Evolutionary conservation across 2,888 invertebrate species (phyloP).

Genomic region (Patella depressa): DNA sequence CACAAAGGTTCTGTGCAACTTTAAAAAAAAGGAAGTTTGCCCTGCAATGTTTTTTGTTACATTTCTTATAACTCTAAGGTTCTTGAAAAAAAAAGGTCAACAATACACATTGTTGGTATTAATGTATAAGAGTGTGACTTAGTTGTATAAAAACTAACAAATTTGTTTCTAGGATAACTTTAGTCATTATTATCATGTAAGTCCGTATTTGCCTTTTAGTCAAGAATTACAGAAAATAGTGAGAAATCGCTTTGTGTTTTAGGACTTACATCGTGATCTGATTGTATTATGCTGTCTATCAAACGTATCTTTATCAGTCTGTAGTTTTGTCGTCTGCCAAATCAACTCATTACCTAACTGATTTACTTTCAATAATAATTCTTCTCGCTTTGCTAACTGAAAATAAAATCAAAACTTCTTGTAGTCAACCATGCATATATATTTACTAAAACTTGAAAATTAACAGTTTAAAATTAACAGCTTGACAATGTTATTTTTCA

Average conservation of each 20-base stretch:
- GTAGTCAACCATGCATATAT: no score
- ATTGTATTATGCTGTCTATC: conserved; percentile 61
- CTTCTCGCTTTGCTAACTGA: conserved; percentile 61
- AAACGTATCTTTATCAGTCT: conserved; percentile 77
- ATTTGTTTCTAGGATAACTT: no score
- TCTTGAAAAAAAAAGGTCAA: no score
- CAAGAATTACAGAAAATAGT: conserved; percentile 15
- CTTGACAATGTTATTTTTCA: background rate
- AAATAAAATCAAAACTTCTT: conserved; percentile 5
- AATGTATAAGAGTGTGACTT: no score
- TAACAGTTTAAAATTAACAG: background rate
- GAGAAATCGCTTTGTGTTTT: conserved; percentile 15
- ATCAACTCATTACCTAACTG: conserved; percentile 62
- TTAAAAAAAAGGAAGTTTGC: no score
- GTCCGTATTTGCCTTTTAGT: conserved; percentile 25
- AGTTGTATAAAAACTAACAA: no score
- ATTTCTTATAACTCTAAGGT: no score
- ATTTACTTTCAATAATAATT: conserved; percentile 57
- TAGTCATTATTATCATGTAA: background rate
- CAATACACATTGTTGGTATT: no score
- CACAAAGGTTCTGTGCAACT: no score
- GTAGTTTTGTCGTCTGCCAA: conserved; percentile 73
- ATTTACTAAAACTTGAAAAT: no score
- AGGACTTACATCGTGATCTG: conserved; percentile 50
- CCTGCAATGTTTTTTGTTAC: no score